Evolutionary conservation across 2,888 invertebrate species (phyloP).

Genomic region (Drosophila vallismaia): DNA sequence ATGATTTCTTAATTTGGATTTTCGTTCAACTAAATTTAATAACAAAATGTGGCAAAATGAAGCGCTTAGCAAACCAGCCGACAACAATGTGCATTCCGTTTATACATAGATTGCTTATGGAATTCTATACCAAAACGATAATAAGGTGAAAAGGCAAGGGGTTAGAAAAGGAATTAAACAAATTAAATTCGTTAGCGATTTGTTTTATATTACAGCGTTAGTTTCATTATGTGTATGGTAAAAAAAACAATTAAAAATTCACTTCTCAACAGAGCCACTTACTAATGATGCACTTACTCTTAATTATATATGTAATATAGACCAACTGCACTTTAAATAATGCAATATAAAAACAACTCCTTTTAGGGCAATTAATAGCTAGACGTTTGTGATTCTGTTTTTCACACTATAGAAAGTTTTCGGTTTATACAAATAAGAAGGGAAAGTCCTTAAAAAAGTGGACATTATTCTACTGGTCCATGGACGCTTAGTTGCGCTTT

Average conservation of each 20-base stretch:
- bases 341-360: conserved; percentile 67
- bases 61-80: conserved; percentile 61
- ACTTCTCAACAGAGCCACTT: conserved; percentile 63
- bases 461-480: conserved; percentile 14
- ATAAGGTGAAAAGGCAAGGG: conserved; percentile 45
- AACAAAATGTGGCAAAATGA: conserved; percentile 46
- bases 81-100: conserved; percentile 66
- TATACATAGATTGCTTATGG: conserved; percentile 57
- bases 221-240: conserved; percentile 29
- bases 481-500: conserved; percentile 67
- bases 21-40: conserved; percentile 32
- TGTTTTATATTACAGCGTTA: conserved; percentile 68
- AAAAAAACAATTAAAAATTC: conserved; percentile 72
- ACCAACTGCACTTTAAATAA: conserved; percentile 50
- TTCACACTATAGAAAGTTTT: conserved; percentile 28
- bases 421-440: conserved; percentile 65
- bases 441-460: conserved; percentile 32
- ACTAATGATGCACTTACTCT: conserved; percentile 54
- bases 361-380: conserved; percentile 62
- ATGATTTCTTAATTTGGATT: conserved; percentile 51
- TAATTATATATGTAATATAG: conserved; percentile 55
- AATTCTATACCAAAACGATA: conserved; percentile 42
- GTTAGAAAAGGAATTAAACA: conserved; percentile 52
- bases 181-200: conserved; percentile 69
- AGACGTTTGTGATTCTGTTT: conserved; percentile 35